A percentile compares a stretch with the other conserved stretches of the same genome.
Conservation (phyloP, 2,888 invertebrate species). For the Calliopum simillimum region DNA sequence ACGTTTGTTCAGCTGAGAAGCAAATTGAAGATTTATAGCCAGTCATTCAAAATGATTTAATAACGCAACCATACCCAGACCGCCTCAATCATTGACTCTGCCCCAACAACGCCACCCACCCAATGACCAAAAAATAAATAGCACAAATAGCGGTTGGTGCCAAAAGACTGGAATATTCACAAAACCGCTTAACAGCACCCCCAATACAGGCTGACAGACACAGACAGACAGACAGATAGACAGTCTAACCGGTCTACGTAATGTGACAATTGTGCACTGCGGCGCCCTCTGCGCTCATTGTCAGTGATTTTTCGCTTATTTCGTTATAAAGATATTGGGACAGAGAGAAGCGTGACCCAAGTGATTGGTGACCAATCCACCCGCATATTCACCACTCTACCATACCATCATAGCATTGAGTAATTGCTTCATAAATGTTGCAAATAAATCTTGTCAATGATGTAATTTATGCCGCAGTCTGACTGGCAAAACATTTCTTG, state of each 20-base stretch:
- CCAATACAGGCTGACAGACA: neutral
- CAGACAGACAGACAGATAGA: neutral
- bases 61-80: neutral
- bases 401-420: constrained; percentile 33
- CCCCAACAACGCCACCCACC: no score
- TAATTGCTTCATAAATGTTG: constrained; percentile 50
- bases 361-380: neutral
- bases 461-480: constrained; percentile 37
- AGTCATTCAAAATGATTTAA: constrained; percentile 16
- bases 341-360: neutral
- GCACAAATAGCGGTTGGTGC: no score
- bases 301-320: neutral
- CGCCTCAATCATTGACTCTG: neutral
- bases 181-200: no score
- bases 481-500: neutral
- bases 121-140: no score
- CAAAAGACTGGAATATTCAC: no score
- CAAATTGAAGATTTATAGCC: neutral
- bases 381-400: constrained; percentile 18
- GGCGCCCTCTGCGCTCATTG: neutral
- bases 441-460: constrained; percentile 48
- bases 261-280: constrained; percentile 7
- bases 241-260: neutral
- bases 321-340: neutral
- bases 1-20: neutral